Conservation (phyloP, 2,113 vertebrate species). For the Oryzias melastigma region DNA sequence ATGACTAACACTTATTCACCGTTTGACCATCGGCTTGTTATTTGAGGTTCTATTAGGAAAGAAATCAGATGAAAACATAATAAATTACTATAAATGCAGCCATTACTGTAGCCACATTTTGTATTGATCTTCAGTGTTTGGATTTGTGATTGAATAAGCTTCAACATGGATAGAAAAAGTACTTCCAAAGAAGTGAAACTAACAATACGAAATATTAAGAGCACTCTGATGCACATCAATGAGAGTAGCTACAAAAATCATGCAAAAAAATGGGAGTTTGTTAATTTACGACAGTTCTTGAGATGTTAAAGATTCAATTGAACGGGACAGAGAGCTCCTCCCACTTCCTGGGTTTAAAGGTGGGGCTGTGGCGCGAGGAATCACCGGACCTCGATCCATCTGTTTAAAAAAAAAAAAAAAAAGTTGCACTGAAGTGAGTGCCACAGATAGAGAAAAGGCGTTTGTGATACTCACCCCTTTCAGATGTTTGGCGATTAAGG, state of each 20-base stretch:
- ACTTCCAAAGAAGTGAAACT: no score
- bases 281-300: slow-evolving; percentile 15
- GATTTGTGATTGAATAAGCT: no score
- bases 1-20: neutral
- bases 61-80: no score
- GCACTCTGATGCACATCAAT: neutral
- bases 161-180: no score
- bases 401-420: slow-evolving; percentile 39
- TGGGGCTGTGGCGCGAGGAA: slow-evolving; percentile 76
- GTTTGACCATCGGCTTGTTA: no score
- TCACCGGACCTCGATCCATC: slow-evolving; percentile 75
- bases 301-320: slow-evolving; percentile 65
- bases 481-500: slow-evolving; percentile 84
- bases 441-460: neutral
- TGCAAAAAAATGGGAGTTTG: neutral
- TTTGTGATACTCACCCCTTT: slow-evolving; percentile 68
- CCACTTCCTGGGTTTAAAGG: slow-evolving; percentile 68
- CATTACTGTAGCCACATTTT: no score
- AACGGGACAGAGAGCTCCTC: slow-evolving; percentile 73
- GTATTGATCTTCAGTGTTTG: no score
- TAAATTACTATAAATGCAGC: no score
- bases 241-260: neutral
- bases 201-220: no score
- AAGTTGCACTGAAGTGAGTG: neutral
- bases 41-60: no score